Conservation (phyloP, 2,888 invertebrate species). For the Yponomeuta cagnagella region DNA sequence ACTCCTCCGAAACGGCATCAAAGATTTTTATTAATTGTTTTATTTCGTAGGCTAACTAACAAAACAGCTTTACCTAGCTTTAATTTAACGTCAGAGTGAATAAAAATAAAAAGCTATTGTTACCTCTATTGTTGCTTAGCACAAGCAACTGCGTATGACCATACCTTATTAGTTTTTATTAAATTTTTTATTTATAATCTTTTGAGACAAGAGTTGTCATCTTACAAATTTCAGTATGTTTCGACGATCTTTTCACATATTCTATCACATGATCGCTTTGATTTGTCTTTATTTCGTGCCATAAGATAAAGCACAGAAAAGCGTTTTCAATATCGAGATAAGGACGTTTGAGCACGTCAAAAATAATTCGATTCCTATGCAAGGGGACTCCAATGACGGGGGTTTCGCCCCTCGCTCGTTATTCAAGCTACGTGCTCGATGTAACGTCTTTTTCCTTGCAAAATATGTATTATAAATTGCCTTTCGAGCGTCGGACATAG, state of each 20-base stretch:
- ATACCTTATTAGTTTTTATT: neutral
- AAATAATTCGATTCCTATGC: slow-evolving; percentile 54
- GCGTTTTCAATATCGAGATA: slow-evolving; percentile 23
- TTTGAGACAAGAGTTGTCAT: neutral
- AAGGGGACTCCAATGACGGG: slow-evolving; percentile 42
- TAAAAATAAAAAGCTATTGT: no score
- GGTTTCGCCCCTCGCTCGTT: slow-evolving; percentile 48
- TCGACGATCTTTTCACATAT: neutral
- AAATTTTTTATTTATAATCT: neutral
- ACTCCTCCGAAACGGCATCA: no score
- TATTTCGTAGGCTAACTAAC: no score
- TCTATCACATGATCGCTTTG: neutral
- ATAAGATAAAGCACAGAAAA: slow-evolving; percentile 11
- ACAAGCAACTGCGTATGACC: no score
- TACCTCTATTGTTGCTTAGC: no score
- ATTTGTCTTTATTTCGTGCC: slow-evolving; percentile 3
- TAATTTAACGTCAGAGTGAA: no score
- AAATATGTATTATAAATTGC: slow-evolving; percentile 57
- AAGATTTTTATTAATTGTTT: no score
- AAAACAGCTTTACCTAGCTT: no score
- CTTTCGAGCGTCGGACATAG: slow-evolving; percentile 43
- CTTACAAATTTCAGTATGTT: neutral
- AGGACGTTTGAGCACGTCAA: slow-evolving; percentile 47
- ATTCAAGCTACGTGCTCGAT: slow-evolving; percentile 47
- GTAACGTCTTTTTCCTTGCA: slow-evolving; percentile 47